phyloP scores from a whole-genome alignment of 2,888 invertebrate genomes.

The Polietes domitor region DNA sequence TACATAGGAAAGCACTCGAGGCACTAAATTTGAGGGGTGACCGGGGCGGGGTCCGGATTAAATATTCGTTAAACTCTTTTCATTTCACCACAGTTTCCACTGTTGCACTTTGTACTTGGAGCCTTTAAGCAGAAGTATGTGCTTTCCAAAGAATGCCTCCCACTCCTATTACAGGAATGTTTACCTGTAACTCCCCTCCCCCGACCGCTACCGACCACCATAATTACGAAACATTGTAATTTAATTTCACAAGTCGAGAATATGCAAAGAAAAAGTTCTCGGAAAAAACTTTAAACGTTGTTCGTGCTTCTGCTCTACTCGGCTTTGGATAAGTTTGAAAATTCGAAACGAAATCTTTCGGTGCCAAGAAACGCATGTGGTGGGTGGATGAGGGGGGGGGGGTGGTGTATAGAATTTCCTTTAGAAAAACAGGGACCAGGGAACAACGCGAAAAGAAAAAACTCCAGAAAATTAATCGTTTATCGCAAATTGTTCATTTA shows the following conservation, averaged over 20 bases:
- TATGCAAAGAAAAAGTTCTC: background rate
- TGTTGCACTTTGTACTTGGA: too few species aligned
- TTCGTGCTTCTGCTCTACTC: background rate
- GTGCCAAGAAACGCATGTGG: background rate
- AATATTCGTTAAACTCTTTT: slow-evolving; percentile 5
- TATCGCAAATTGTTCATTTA: slow-evolving; percentile 3
- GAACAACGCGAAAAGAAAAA: too few species aligned
- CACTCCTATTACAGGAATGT: background rate
- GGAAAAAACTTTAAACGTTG: slow-evolving; percentile 15
- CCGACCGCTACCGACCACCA: background rate
- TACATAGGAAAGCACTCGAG: background rate
- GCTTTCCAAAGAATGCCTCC: background rate
- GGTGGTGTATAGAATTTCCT: background rate
- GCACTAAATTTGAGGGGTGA: background rate
- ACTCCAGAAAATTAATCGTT: background rate
- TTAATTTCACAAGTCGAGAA: background rate
- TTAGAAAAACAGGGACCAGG: background rate
- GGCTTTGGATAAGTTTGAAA: slow-evolving; percentile 14
- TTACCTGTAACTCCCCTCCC: background rate
- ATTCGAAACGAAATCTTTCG: slow-evolving; percentile 27
- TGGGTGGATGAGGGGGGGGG: background rate
- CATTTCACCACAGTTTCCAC: too few species aligned
- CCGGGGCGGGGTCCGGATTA: background rate
- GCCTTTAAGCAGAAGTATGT: slow-evolving; percentile 12
- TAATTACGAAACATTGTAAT: slow-evolving; percentile 35